phyloP scores from a whole-genome alignment of 2,113 vertebrate species.

The Chloropsis cyanopogon region DNA sequence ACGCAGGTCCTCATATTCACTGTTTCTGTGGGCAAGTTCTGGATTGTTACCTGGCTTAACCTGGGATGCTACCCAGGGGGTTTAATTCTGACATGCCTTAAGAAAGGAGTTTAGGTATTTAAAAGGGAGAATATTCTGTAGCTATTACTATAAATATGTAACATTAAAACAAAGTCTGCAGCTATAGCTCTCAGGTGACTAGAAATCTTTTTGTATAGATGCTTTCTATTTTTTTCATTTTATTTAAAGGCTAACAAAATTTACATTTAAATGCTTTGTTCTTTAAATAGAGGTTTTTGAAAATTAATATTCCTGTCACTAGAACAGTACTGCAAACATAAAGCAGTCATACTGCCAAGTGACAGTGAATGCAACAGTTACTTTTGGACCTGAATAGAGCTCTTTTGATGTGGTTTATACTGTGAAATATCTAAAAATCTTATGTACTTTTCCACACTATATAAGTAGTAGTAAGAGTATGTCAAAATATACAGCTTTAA shows the following conservation, averaged over 20 bases:
- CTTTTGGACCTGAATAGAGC: not conserved
- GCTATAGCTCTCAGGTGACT: not conserved
- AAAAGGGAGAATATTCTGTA: not conserved
- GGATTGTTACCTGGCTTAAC: not conserved
- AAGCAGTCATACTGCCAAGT: not conserved
- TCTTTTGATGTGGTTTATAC: not conserved
- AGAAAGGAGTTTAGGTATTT: not conserved
- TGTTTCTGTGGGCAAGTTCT: not conserved
- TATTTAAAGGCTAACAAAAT: not conserved
- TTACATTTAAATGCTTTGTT: not conserved
- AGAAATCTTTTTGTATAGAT: not conserved
- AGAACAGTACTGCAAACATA: not conserved
- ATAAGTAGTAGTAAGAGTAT: not conserved
- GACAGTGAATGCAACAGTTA: not conserved
- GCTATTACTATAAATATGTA: not conserved
- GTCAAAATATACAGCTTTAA: not conserved
- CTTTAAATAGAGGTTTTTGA: not conserved
- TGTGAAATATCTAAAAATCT: not conserved
- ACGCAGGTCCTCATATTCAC: not conserved
- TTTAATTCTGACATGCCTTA: not conserved
- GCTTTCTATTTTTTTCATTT: not conserved
- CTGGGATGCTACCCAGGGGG: not conserved
- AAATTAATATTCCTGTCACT: conserved; percentile 46
- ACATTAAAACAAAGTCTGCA: not conserved
- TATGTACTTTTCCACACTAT: not conserved